These are phyloP conservation scores for Rhadinocentrus ornatus DNA, from an alignment of 2,797 vertebrate species.

Conservation along the genomic window DNA sequence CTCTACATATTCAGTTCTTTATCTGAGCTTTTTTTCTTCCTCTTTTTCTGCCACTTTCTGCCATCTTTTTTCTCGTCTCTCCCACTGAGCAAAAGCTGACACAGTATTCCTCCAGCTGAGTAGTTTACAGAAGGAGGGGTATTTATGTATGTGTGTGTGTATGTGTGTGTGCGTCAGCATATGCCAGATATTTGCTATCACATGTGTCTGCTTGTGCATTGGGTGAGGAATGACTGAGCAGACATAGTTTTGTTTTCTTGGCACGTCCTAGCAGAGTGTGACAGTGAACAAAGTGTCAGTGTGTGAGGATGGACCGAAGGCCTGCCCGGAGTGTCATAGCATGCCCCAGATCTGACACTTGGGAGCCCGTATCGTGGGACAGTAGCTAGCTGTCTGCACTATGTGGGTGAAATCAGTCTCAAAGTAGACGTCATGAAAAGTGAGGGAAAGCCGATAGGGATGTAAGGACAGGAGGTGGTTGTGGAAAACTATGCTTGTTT, in stretches of 20 bases:
- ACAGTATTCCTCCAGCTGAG: conserved; percentile 57
- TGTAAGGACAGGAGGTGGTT: conserved; percentile 36
- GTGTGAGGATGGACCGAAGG: conserved; percentile 72
- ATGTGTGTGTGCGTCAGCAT: conserved; percentile 6
- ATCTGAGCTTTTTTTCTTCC: conserved; percentile 52
- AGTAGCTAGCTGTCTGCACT: conserved; percentile 41
- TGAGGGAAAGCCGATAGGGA: conserved; percentile 17
- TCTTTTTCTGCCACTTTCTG: conserved; percentile 35
- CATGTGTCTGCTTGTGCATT: conserved; percentile 49
- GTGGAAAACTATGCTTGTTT: conserved; percentile 26
- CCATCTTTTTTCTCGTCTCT: conserved; percentile 38
- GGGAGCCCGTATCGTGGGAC: conserved; percentile 44
- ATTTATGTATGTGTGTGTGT: conserved; percentile 8
- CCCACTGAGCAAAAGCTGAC: conserved; percentile 59
- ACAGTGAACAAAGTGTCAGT: conserved; percentile 73
- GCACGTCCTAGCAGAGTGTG: conserved; percentile 80
- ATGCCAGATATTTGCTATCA: conserved; percentile 39
- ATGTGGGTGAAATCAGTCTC: conserved; percentile 32
- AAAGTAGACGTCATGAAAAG: conserved; percentile 28
- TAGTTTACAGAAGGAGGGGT: conserved; percentile 48
- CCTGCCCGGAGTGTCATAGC: conserved; percentile 63
- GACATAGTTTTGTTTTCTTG: conserved; percentile 78
- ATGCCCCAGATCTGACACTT: conserved; percentile 72
- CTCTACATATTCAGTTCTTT: conserved; percentile 71
- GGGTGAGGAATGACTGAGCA: conserved; percentile 52